Conservation (phyloP, 2,113 vertebrate genomes). For the Sminthopsis crassicaudata region DNA sequence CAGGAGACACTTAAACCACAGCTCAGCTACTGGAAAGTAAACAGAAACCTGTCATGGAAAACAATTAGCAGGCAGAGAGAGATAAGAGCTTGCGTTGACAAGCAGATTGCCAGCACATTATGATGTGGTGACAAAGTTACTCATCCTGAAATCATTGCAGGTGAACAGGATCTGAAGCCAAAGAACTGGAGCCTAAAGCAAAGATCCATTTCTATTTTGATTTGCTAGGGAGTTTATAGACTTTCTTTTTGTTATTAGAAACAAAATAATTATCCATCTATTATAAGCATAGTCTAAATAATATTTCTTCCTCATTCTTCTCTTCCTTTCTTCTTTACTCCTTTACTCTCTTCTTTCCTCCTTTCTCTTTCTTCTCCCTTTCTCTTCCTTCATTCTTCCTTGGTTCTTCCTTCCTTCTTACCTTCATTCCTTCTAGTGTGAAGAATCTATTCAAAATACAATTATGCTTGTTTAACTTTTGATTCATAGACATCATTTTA, state of each 20-base stretch:
- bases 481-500: constrained; percentile 5
- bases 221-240: constrained; percentile 27
- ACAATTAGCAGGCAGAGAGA: constrained; percentile 26
- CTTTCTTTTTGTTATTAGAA: not conserved
- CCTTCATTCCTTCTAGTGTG: not conserved
- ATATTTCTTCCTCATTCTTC: not conserved
- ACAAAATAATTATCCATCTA: constrained; percentile 41
- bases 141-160: not conserved
- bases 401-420: not conserved
- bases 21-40: not conserved
- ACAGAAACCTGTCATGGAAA: constrained; percentile 22
- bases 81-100: constrained; percentile 50
- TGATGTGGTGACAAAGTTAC: constrained; percentile 18
- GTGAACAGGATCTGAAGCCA: not conserved
- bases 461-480: not conserved
- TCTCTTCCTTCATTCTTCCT: too few relatives aligned
- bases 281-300: not conserved
- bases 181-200: constrained; percentile 42
- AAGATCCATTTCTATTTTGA: constrained; percentile 54
- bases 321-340: too few relatives aligned
- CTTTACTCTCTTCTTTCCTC: not conserved
- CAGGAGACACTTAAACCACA: constrained; percentile 39
- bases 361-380: too few relatives aligned
- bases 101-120: constrained; percentile 34
- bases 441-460: constrained; percentile 20